phyloP scores from a whole-genome alignment of 2,797 vertebrate species.

The Pseudotriccus pelzelni region DNA sequence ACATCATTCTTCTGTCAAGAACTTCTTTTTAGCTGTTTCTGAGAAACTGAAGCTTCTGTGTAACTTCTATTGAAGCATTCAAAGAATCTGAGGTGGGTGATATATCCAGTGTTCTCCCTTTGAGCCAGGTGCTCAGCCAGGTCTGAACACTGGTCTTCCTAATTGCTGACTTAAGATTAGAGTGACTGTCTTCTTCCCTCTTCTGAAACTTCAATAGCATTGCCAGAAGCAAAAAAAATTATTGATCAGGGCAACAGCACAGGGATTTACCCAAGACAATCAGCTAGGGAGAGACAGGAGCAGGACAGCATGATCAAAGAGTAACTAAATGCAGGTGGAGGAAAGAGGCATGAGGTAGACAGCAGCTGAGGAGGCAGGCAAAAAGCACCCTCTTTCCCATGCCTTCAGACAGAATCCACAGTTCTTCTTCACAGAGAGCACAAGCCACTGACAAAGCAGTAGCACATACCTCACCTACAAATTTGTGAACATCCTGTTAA shows the following conservation, averaged over 20 bases:
- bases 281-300: not conserved
- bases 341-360: not conserved
- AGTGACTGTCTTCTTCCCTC: not conserved
- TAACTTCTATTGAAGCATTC: not conserved
- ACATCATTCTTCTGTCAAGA: not conserved
- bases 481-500: not conserved
- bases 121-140: not conserved
- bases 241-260: not conserved
- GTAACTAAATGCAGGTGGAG: not conserved
- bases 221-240: not conserved
- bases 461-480: not conserved
- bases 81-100: not conserved
- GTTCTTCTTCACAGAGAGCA: not conserved
- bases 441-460: not conserved
- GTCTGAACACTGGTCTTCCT: not conserved
- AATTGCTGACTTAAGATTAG: not conserved
- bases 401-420: not conserved
- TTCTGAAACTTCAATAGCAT: not conserved
- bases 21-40: not conserved
- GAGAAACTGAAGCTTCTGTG: not conserved
- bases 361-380: not conserved
- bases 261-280: not conserved
- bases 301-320: not conserved
- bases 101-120: not conserved
- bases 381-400: not conserved